Conservation (phyloP, 2,888 invertebrate genomes). For the Epiperipatus broadwayi region DNA sequence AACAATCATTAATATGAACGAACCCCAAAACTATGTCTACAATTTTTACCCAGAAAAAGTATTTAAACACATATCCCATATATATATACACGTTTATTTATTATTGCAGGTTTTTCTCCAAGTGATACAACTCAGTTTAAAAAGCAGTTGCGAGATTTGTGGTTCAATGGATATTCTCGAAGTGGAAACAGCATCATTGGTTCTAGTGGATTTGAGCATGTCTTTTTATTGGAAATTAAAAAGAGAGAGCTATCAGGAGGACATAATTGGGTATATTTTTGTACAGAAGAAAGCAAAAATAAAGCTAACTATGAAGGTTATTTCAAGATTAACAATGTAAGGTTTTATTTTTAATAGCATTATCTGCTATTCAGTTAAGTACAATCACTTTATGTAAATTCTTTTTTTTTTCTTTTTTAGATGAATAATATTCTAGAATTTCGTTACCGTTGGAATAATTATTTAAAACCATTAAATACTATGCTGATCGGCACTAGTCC, state of each 20-base stretch:
- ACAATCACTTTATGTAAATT: neutral
- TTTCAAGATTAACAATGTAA: too few relatives aligned
- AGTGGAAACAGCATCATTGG: conserved; percentile 47
- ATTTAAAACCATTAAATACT: conserved; percentile 53
- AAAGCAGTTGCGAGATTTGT: conserved; percentile 27
- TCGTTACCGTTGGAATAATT: conserved; percentile 45
- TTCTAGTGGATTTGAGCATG: conserved; percentile 79
- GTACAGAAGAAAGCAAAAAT: conserved; percentile 53
- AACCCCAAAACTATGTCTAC: too few relatives aligned
- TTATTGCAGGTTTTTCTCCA: conserved; percentile 7
- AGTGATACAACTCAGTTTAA: conserved; percentile 20
- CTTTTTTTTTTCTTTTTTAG: conserved; percentile 1
- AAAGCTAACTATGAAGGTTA: conserved; percentile 16
- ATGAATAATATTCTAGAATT: too few relatives aligned
- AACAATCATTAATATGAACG: too few relatives aligned
- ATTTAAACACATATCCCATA: too few relatives aligned
- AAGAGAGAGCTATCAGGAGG: conserved; percentile 56
- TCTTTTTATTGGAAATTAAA: conserved; percentile 70
- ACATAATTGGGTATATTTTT: conserved; percentile 77
- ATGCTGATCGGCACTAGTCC: conserved; percentile 71
- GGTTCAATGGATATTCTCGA: conserved; percentile 54
- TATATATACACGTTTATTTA: conserved; percentile 8
- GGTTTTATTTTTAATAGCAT: conserved; percentile 17
- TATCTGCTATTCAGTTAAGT: conserved; percentile 15
- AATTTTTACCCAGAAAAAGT: too few relatives aligned